Conservation (phyloP, 2,888 invertebrate genomes). For the Eupithecia abbreviata region DNA sequence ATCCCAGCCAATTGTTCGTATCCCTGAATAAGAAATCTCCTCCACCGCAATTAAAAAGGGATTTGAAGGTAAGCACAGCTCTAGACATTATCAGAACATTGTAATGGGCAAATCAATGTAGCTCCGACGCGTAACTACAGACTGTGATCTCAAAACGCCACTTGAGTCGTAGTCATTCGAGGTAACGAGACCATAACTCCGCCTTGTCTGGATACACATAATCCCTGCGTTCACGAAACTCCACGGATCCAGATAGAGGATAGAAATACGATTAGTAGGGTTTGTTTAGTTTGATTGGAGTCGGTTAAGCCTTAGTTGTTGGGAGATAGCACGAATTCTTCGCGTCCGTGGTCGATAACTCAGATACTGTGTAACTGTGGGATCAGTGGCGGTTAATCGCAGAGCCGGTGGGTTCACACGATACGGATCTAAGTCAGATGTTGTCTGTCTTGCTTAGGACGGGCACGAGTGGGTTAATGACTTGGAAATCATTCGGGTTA, state of each 20-base stretch:
- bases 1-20: slow-evolving; percentile 35
- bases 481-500: slow-evolving; percentile 83
- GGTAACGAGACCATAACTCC: slow-evolving; percentile 78
- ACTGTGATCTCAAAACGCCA: slow-evolving; percentile 60
- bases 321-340: slow-evolving; percentile 81
- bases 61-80: slow-evolving; percentile 45
- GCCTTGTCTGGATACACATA: slow-evolving; percentile 73
- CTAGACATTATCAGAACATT: slow-evolving; percentile 55
- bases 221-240: slow-evolving; percentile 75
- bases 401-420: slow-evolving; percentile 75
- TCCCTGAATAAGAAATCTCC: slow-evolving; percentile 37
- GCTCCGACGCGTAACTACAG: slow-evolving; percentile 51
- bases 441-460: slow-evolving; percentile 83
- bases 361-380: slow-evolving; percentile 72
- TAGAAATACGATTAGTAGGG: slow-evolving; percentile 79
- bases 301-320: slow-evolving; percentile 76
- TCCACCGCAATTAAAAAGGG: slow-evolving; percentile 46
- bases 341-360: slow-evolving; percentile 79
- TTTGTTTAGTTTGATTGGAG: slow-evolving; percentile 83
- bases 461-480: slow-evolving; percentile 79
- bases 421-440: slow-evolving; percentile 81
- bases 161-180: slow-evolving; percentile 68
- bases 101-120: slow-evolving; percentile 56
- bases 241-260: slow-evolving; percentile 73
- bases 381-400: slow-evolving; percentile 75